A percentile compares a stretch with the other conserved stretches of the same genome.
Conservation (phyloP, 2,797 vertebrate species). For the Ceryle rudis region DNA sequence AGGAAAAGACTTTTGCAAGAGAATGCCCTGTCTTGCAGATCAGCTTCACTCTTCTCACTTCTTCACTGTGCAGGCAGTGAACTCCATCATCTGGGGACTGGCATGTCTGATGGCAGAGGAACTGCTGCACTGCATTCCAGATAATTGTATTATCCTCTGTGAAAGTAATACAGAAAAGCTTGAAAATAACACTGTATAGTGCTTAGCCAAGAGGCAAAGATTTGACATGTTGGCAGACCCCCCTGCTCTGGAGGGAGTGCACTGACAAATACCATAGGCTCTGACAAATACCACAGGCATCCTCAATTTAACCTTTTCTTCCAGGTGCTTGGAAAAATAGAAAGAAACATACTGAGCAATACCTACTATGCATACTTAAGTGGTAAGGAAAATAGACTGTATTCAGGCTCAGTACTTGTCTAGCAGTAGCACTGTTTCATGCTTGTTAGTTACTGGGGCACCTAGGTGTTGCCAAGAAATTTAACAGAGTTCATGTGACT, state of each 20-base stretch:
- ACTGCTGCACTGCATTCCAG: not conserved
- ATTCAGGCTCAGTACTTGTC: not conserved
- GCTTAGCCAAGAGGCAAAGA: not conserved
- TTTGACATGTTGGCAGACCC: fast-evolving
- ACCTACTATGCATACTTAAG: not conserved
- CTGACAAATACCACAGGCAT: not conserved
- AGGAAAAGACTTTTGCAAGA: not conserved
- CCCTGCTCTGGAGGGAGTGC: not conserved
- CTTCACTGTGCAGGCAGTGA: fast-evolving
- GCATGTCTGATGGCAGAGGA: not conserved
- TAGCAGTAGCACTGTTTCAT: not conserved
- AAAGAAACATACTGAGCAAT: not conserved
- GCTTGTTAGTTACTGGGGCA: not conserved
- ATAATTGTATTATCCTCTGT: not conserved
- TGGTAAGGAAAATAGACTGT: not conserved
- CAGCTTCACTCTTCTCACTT: not conserved
- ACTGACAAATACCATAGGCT: not conserved
- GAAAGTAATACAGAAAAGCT: not conserved
- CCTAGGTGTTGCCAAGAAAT: not conserved
- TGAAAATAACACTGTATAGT: not conserved
- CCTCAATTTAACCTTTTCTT: not conserved
- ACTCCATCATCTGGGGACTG: not conserved
- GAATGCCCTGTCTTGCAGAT: not conserved
- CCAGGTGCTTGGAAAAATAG: not conserved
- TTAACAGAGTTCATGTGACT: not conserved